These are phyloP conservation scores for Cydia amplana DNA, from an alignment of 1,140 invertebrate genomes.

Conservation along the genomic window DNA sequence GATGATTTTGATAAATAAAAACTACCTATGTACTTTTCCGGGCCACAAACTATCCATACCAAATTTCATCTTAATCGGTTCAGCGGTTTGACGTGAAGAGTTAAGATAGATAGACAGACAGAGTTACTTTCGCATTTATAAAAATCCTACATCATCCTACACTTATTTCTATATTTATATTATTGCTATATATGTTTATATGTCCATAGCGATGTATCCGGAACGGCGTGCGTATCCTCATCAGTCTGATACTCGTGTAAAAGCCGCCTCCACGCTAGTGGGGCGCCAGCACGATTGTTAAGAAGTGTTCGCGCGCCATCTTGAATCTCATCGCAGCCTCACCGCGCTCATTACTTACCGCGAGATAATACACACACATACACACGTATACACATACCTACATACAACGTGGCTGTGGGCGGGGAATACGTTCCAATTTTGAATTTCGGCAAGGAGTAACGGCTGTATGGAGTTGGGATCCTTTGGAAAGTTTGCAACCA, in stretches of 20 bases:
- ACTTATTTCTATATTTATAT: no score
- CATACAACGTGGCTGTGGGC: background rate
- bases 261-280: constrained; percentile 39
- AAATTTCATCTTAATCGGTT: no score
- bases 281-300: constrained; percentile 35
- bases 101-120: no score
- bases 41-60: no score
- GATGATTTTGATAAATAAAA: no score
- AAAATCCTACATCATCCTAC: no score
- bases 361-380: constrained; percentile 18
- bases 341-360: constrained; percentile 32
- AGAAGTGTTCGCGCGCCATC: constrained; percentile 31
- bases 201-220: no score
- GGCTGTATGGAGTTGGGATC: background rate
- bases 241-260: background rate
- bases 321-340: constrained; percentile 31
- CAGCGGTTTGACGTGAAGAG: no score
- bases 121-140: no score
- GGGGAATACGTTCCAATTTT: constrained; percentile 1
- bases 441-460: background rate
- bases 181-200: no score
- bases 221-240: no score
- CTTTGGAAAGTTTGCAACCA: background rate
- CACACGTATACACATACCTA: background rate
- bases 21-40: no score